Base-by-base conservation (phyloP, 2,888 invertebrate genomes). In the Eristalinus aeneus region DNA sequence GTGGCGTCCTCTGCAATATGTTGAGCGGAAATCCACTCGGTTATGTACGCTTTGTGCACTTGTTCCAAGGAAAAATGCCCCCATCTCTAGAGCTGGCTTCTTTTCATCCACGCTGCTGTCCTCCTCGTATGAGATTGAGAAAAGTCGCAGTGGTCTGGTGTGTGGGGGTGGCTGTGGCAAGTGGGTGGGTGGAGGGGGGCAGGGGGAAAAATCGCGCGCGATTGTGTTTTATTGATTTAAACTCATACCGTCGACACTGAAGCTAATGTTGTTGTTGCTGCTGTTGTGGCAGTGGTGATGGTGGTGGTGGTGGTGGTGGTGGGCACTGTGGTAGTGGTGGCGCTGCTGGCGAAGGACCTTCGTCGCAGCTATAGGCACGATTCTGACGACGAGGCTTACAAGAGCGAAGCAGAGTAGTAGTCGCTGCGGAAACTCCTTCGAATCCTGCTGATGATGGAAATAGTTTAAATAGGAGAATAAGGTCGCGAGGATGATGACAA, bases 191-290 rank as follows among this genome's bases (percentile, higher is more conserved):
- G 63, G 75, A 61, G 39, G 68, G 12, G 32, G 68, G 8, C 16
- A 5, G 20, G 54, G 3, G 31, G 22, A 11, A 77, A 86, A 82
- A 82, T 86, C 86, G 86, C 86, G 86, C 72, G 86, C 86, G 82
- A 86, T 86, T 86, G 86, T 86, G 74, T 74, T 86, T 86, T 86
- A 86, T 86, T 86, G 86, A 86, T 86, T 86, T 82, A 82, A 77
- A 56, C 86, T 71, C 78, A 86, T 58, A 68, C 81, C 72, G 63
- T 81, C 63, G 76, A 65, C 69, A 71, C 53, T 72, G 81, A 56
- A 65, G 79, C 53, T 68, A 71, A 12, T 69, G 63, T 16, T 73
- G 75, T 16, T 63, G 68, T 27, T 64, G 68, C 9, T 67, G 60
- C 22, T 32, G 11, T 56, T n/a, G 10, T 65, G 58, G 10, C 22